Base-by-base conservation (phyloP, 2,113 vertebrate genomes). In the Symphodus melops region DNA sequence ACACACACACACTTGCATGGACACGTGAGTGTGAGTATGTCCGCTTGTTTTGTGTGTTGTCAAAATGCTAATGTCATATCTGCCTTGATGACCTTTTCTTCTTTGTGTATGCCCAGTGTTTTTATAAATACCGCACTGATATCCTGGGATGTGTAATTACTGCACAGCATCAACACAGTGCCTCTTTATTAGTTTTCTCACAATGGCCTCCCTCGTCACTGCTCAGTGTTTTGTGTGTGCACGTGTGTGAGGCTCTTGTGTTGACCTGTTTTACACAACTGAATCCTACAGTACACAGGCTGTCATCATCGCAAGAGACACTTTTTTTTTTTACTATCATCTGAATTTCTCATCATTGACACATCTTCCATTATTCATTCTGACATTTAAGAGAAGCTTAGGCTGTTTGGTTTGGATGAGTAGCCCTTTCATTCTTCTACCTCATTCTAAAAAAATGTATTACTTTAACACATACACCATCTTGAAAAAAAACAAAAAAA, bases 181-280 rank as follows among this genome's bases (percentile, higher is more conserved):
- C 62, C 82, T 89, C 88, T 91, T 92, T 91, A 94, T 94, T 91
- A 91, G 86, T 89, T 91, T 92, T 86, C 87, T 88, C 74, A 92
- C 89, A 91, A 88, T 81, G 82, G 81, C 75, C 69, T 67, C 82
- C 80, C 67, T 81, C 71, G 23, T 86, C 82, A 72, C 53, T 6
- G 25, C 46, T 21, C 54, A 71, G 61, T 16, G 51, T 52, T 57
- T 39, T 64, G 33, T 74, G 65, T 44, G 51, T 65, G 46, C 21
- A 36, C n/a, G 56, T 42, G 54, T 77, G 51, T 56, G 54, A 57
- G 65, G 56, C 54, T 66, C 36, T 52, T 71, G 44, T 62, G 60
- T 70, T 80, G 75, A 76, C 69, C 73, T 74, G 66, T 83, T 81
- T 48, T 48, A 19, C 46, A 19, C 14, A 19, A 48, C 46, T 17